Evolutionary conservation across 2,888 invertebrate species (phyloP), one percentile per base, ranked within the genome.

Genomic region (Rhabditophanes sp.): DNA sequence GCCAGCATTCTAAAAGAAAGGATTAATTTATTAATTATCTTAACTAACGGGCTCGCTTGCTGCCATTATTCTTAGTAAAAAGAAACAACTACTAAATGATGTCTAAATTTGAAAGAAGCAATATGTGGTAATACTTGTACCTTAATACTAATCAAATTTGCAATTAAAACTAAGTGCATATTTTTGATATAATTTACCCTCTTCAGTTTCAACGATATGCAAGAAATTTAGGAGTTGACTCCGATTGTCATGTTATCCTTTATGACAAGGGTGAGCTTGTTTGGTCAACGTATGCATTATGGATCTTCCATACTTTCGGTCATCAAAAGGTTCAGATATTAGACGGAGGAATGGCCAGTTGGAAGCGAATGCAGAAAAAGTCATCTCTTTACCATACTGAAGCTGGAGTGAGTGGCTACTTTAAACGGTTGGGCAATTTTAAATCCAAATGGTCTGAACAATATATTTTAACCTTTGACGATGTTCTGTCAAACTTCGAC

Each of bases 271-370:
- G 57, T 21, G 27, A 38, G 16, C 43, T 45, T 28, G 50, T 61
- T 25, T 61, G 53, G 53, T 47, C 55, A 21, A 42, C 56, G 0
- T 60, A 61, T 26, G 55, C 57, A 20, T 47, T 42, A 11, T 60
- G 60, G 60, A 53, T 60, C 8, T 59, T 60, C 40, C 15, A 54
- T 53, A 29, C 57, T 3, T 59, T 56, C 34, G 59, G 59, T 4
- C 57, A 60, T 39, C 42, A 48, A 15, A 47, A 47, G 21, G 48
- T 51, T 6, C 53, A 52, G 4, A 33, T 60, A 5, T 37, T 60
- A 25, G 39, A 53, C 15, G 59, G 56, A 16, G 60, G 60, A 4
- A 53, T 51, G 25, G 33, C 42, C 20, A 52, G 44, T 25, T 56
- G 55, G 56, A 55, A 53, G 15, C 39, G 46, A 1, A 42, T 49